Base-by-base conservation (phyloP, 2,888 invertebrate species). In the Eumacrocentrus americanus region DNA sequence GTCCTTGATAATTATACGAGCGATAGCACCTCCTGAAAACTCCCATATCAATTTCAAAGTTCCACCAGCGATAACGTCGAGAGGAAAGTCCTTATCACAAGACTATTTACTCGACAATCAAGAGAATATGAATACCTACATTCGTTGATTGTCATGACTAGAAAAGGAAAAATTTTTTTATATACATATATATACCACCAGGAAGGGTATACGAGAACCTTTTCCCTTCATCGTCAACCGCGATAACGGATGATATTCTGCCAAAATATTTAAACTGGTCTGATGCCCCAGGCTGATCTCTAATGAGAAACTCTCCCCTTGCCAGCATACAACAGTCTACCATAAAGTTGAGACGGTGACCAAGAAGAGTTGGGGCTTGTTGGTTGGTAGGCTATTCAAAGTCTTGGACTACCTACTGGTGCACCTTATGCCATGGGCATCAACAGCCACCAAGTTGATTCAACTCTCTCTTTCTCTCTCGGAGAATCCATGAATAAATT, bases 241-340 rank as follows among this genome's bases (percentile, higher is more conserved):
- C 50, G 59, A 63, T 64, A 52, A 60, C 56, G 59, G 70, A 67
- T 67, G 67, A 65, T 69, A 67, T 67, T 63, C 68, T 64, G 61
- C 68, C 70, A 70, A 75, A 74, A 76, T 75, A 74, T 74, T 76
- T 72, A 74, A 72, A 68, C 69, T 67, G 66, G 69, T 68, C 68
- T 69, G 66, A 60, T 70, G 74, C 75, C 75, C 58, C 61, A 42
- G 74, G 73, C 72, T 69, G 69, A 72, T 72, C 68, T 65, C 29
- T 29, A 54, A 54, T 44, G 54, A 54, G 37, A 54, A 54, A 46
- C 29, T n/a, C 18, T 25, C 11, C 3, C 18, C 35, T 34, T 37
- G 20, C 18, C 37, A 40, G 9, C 51, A 37, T 35, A 3, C 65
- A 65, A n/a, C 66, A 65, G 62, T 63, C 66, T 58, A 64, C 64